These are phyloP conservation scores for Taxidea taxus DNA, from an alignment of 2,113 vertebrate genomes.

Conservation along the genomic window DNA sequence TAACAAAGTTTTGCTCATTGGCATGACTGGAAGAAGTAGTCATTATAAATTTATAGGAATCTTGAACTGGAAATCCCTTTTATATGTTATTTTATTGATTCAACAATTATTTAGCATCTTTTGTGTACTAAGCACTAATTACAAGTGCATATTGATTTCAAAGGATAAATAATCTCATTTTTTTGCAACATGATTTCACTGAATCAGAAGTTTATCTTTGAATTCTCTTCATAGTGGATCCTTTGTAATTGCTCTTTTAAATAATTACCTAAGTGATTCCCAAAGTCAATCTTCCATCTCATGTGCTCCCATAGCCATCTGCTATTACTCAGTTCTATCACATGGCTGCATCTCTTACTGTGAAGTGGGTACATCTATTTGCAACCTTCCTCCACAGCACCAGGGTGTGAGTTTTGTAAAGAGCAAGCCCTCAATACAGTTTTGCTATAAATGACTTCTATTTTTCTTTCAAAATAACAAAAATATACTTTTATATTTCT, in stretches of 20 bases:
- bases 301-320: not conserved
- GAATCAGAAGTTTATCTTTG: not conserved
- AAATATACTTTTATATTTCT: not conserved
- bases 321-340: not conserved
- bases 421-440: not conserved
- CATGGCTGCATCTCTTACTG: not conserved
- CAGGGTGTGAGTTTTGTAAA: not conserved
- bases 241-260: not conserved
- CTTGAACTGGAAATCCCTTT: not conserved
- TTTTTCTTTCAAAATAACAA: not conserved
- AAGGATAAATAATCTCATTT: not conserved
- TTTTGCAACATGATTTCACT: not conserved
- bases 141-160: not conserved
- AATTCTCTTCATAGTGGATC: not conserved
- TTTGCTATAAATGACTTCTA: not conserved
- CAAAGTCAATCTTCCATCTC: not conserved
- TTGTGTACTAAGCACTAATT: not conserved
- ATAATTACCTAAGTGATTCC: not conserved
- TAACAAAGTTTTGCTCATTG: not conserved
- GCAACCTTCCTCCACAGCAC: not conserved
- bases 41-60: not conserved
- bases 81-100: not conserved
- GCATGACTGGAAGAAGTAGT: not conserved
- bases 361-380: not conserved
- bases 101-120: not conserved